These are phyloP conservation scores for Notolabrus celidotus DNA, from an alignment of 2,797 vertebrate species.

Conservation along the genomic window DNA sequence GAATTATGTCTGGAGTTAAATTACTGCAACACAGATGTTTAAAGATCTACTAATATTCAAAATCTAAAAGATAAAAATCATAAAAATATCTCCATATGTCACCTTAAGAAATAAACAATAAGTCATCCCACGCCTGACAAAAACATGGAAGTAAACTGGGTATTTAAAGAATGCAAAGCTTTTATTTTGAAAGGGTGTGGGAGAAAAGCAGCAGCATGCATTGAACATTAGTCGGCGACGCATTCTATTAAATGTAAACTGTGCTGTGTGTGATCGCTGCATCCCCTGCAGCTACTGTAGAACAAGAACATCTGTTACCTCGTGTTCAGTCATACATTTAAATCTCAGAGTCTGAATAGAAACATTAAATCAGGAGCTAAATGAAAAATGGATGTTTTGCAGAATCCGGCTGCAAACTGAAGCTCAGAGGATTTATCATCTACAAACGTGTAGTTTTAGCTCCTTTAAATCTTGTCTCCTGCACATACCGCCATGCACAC, in stretches of 20 bases:
- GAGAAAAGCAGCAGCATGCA: not conserved
- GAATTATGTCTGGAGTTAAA: no score
- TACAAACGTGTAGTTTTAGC: not conserved
- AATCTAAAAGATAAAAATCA: no score
- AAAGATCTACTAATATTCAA: no score
- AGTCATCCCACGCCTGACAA: no score
- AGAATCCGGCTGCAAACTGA: slow-evolving; percentile 4
- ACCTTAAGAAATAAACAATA: no score
- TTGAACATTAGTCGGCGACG: not conserved
- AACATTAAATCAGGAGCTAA: slow-evolving; percentile 8
- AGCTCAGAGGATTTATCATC: slow-evolving; percentile 15
- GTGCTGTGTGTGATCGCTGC: not conserved
- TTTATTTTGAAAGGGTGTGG: not conserved
- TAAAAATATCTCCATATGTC: no score
- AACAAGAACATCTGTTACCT: slow-evolving; percentile 3
- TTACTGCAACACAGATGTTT: no score
- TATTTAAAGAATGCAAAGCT: not conserved
- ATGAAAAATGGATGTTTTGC: slow-evolving; percentile 16
- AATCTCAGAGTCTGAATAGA: not conserved
- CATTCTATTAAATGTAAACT: not conserved
- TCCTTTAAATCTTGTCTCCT: slow-evolving; percentile 7
- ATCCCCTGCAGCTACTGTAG: slow-evolving; percentile 4
- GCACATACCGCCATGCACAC: not conserved
- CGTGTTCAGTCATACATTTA: slow-evolving; percentile 3
- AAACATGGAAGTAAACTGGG: not conserved